These are phyloP conservation scores for Diplodus puntazzo DNA, from an alignment of 2,797 vertebrate genomes.

Conservation along the genomic window DNA sequence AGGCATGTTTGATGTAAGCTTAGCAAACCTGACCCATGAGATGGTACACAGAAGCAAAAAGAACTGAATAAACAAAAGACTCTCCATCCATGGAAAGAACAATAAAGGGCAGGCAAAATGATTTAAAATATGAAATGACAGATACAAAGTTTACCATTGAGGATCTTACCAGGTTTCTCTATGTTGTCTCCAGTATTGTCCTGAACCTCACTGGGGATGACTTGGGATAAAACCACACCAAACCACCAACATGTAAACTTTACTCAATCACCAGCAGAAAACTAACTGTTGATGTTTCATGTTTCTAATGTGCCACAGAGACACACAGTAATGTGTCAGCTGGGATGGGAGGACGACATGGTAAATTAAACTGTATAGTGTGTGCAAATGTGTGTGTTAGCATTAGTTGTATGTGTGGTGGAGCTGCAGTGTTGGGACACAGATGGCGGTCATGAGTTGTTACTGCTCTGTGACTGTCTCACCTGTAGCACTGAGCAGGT, in stretches of 20 bases:
- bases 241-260: constrained; percentile 78
- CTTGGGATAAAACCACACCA: constrained; percentile 88
- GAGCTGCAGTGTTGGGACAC: neutral
- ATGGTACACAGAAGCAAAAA: constrained; percentile 56
- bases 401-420: neutral
- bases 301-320: constrained; percentile 32
- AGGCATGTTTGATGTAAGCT: constrained; percentile 49
- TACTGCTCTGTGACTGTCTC: constrained; percentile 12
- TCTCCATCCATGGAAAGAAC: constrained; percentile 48
- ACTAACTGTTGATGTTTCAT: constrained; percentile 44
- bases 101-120: constrained; percentile 66
- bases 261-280: constrained; percentile 44
- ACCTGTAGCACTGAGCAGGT: constrained; percentile 96
- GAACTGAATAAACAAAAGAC: constrained; percentile 34
- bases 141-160: constrained; percentile 54
- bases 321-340: constrained; percentile 33
- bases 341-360: constrained; percentile 38
- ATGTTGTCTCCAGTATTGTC: constrained; percentile 86
- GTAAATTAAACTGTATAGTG: constrained; percentile 32
- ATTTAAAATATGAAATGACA: constrained; percentile 68
- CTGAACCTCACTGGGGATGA: constrained; percentile 87
- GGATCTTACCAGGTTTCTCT: constrained; percentile 87
- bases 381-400: neutral
- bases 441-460: too few species aligned
- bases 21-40: constrained; percentile 46